These are phyloP conservation scores for Synaphobranchus kaupii DNA, from an alignment of 2,797 vertebrate genomes.

Conservation along the genomic window DNA sequence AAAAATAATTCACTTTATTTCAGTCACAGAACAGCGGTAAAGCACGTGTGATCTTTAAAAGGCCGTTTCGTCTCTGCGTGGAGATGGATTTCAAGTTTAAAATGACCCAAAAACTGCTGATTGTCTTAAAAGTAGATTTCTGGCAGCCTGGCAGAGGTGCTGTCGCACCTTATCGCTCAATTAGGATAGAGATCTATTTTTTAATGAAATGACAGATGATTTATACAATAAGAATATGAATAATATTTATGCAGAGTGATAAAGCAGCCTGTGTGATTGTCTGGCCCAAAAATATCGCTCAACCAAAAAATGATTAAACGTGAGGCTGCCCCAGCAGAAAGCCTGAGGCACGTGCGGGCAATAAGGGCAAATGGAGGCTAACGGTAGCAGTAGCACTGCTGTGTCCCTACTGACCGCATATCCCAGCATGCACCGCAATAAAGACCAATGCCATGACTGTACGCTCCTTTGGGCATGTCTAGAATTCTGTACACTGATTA, in stretches of 20 bases:
- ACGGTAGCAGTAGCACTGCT: neutral
- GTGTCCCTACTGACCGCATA: neutral
- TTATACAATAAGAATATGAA: slow-evolving; percentile 38
- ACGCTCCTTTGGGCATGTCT: neutral
- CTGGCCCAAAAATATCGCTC: neutral
- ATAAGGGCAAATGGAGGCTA: slow-evolving; percentile 1
- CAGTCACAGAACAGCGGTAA: neutral
- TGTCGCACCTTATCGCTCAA: slow-evolving; percentile 49
- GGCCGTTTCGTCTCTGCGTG: neutral
- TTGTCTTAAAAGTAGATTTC: neutral
- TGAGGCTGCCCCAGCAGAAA: neutral
- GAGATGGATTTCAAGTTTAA: neutral
- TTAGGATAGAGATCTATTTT: slow-evolving; percentile 53
- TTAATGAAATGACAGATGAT: slow-evolving; percentile 45
- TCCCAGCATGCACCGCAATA: slow-evolving; percentile 8
- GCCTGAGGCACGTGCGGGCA: neutral
- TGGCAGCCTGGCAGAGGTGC: neutral
- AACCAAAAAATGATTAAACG: neutral
- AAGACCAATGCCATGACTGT: neutral
- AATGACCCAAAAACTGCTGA: slow-evolving; percentile 9
- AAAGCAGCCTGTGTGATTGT: slow-evolving; percentile 14
- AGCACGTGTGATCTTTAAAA: neutral
- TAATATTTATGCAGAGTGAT: slow-evolving; percentile 35
- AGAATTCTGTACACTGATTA: neutral
- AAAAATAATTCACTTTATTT: neutral